Base-by-base conservation (phyloP, 2,797 vertebrate genomes). In the Sebastiscus tertius region DNA sequence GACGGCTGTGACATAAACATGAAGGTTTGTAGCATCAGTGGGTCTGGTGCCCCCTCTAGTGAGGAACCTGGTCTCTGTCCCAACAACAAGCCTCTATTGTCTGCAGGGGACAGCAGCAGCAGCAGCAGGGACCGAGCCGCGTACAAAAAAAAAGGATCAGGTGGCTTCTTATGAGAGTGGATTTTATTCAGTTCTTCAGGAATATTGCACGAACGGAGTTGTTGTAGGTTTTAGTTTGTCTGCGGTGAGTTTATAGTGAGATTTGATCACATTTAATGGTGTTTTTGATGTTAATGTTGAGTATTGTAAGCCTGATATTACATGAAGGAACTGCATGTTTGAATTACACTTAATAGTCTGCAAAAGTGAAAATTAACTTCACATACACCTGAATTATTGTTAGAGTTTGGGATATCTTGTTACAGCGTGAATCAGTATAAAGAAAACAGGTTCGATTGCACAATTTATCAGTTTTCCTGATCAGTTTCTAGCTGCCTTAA, bases 1-100 rank as follows among this genome's bases (percentile, higher is more conserved):
- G 58, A 60, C 27, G 55, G 69, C 79, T 52, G 88, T 58, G 80
- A 71, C 77, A 75, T 12, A 29, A 72, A 78, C 82, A 74, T 9
- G 46, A 49, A n/a, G 67, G 75, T 54, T 52, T 68, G 80, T 3
- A 64, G 83, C 58, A 77, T 91, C 83, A 56, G 81, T 86, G 88
- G 87, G 91, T 86, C 82, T 92, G 93, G 81, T 90, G 94, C 95
- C 93, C 95, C 95, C 95, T 95, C 96, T 95, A 96, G 96, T 95
- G 95, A 94, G 93, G 88, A 80, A 61, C 82, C 70, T n/a, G 77
- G 61, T 82, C 63, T 60, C 79, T 72, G 89, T 85, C 89, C 87
- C 81, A 31, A 24, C 88, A 60, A 29, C 9, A 7, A 69, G 73
- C 77, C 83, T 91, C 92, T 91, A 90, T 95, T 95, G 95, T 96